A percentile compares a stretch with the other conserved stretches of the same genome.
These are phyloP conservation scores for Euspilapteryx auroguttella DNA, from an alignment of 2,888 invertebrate species.

Conservation along the genomic window DNA sequence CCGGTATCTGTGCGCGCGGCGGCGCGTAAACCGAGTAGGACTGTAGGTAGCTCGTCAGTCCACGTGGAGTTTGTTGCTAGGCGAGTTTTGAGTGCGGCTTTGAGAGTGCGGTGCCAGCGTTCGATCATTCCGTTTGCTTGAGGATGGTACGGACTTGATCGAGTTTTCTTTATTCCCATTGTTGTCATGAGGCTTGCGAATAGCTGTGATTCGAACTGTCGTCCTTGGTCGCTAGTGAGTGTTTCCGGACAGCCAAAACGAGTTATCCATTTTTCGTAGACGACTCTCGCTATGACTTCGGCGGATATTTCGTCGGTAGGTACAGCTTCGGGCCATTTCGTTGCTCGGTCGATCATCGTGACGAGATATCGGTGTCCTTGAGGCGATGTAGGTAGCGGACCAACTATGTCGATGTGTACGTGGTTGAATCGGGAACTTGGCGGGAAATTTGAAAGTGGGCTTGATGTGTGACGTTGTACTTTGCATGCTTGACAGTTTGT, in stretches of 20 bases:
- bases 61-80: not conserved
- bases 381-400: not conserved
- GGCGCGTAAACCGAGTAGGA: not conserved
- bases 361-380: not conserved
- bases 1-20: conserved; percentile 6
- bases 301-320: not conserved
- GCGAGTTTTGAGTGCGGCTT: not conserved
- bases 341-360: conserved; percentile 1
- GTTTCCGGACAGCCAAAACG: not conserved
- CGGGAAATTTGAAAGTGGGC: not conserved
- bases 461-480: not conserved
- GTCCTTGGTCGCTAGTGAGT: not conserved
- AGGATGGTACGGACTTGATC: conserved; percentile 10
- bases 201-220: not conserved
- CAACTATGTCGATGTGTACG: conserved; percentile 1
- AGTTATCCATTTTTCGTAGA: not conserved
- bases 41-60: not conserved
- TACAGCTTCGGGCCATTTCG: conserved; percentile 1
- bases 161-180: not conserved
- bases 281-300: not conserved
- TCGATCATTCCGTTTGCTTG: conserved; percentile 9
- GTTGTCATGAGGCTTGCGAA: not conserved
- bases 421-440: conserved; percentile 1
- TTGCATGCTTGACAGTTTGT: not conserved
- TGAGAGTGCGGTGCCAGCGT: conserved; percentile 8